Evolutionary conservation across 2,113 vertebrate species (phyloP), one percentile per base, ranked within the genome.

Genomic region (Heterotis niloticus): DNA sequence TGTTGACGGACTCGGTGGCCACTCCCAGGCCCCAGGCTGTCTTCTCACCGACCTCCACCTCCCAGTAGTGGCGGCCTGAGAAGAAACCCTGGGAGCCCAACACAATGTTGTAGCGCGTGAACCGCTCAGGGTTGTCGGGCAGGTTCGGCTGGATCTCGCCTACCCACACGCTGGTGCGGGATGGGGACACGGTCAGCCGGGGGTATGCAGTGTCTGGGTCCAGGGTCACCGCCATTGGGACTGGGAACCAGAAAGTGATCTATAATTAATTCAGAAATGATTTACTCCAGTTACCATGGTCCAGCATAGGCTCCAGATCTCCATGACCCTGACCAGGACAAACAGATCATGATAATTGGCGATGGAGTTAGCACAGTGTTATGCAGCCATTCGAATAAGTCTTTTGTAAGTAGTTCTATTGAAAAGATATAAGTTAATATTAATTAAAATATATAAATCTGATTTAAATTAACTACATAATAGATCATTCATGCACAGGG

Each of bases 11-110:
- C 60, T 91, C 89, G 0, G 80, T 81, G 0, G 92, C 94, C 83
- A 96, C 93, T 0, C 94, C 94, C 26, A 95, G 87, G 70, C 94
- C 95, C 95, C 94, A 96, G 12, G 94, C 94, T 1, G 92, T 93
- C 82, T 95, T 96, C 67, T 76, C 80, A 67, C 91, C 93, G 80
- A 96, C 94, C 81, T 92, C 91, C 80, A 95, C 94, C 88, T 95
- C 94, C 94, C 94, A 94, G 88, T 95, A 96, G 88, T 94, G 94
- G 26, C 4, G 85, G 71, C 94, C 94, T 0, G 84, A 84, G 72
- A 83, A 59, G 0, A 93, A 93, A 52, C 85, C 84, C 59, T 91
- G 88, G 0, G 85, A 86, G 71, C 89, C 87, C 81, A 95, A 89
- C 52, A 95, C 91, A 0, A 95, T 95, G 87, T 95, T 94, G 1